Conservation (phyloP, 2,797 vertebrate species). For the Sebastes hopkinsi region DNA sequence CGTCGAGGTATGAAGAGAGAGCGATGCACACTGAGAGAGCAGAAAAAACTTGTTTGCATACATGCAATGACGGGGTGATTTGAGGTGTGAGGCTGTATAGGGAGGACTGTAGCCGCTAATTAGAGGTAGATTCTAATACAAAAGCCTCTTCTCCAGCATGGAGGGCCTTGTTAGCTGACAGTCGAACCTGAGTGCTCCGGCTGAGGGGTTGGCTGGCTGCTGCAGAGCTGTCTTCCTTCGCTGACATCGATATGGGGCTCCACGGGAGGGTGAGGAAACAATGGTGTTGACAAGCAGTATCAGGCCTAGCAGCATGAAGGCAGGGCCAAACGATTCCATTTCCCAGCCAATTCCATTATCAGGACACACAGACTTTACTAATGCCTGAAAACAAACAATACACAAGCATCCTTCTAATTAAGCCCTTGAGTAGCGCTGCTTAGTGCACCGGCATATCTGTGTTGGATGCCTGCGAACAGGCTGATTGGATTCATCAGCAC, state of each 20-base stretch:
- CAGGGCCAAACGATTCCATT: slow-evolving; percentile 77
- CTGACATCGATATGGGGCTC: slow-evolving; percentile 74
- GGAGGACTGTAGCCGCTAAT: slow-evolving; percentile 46
- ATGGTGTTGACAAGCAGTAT: slow-evolving; percentile 80
- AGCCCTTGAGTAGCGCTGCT: slow-evolving; percentile 79
- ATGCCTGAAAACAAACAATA: slow-evolving; percentile 81
- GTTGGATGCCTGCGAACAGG: slow-evolving; percentile 75
- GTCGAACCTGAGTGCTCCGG: slow-evolving; percentile 47
- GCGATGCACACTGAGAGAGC: not conserved
- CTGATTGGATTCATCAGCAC: slow-evolving; percentile 81
- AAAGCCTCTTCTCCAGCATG: slow-evolving; percentile 41
- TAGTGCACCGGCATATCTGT: slow-evolving; percentile 73
- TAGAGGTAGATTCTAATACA: slow-evolving; percentile 43
- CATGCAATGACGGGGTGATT: slow-evolving; percentile 5
- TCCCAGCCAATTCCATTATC: slow-evolving; percentile 82
- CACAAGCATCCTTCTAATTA: slow-evolving; percentile 81
- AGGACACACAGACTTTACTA: slow-evolving; percentile 78
- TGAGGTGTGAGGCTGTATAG: slow-evolving; percentile 22
- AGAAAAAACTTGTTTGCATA: slow-evolving; percentile 10
- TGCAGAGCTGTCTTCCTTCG: slow-evolving; percentile 60
- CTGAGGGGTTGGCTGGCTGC: slow-evolving; percentile 56
- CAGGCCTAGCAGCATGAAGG: slow-evolving; percentile 70
- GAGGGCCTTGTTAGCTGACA: slow-evolving; percentile 64
- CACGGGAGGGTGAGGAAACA: slow-evolving; percentile 70
- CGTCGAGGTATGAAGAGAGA: not conserved